Base-by-base conservation (phyloP, 2,797 vertebrate genomes). In the Anguilla megastoma region DNA sequence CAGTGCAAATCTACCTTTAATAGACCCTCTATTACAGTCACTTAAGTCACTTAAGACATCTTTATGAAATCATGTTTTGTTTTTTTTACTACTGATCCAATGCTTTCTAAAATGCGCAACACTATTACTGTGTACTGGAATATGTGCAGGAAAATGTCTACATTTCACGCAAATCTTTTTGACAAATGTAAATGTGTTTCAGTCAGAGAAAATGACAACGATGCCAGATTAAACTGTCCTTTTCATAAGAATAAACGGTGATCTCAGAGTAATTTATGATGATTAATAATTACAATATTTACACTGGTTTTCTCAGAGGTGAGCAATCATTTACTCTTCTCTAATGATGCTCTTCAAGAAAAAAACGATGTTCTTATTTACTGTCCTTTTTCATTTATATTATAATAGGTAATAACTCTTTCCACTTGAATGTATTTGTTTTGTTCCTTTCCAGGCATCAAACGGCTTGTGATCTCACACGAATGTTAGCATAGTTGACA, bases 161-260 rank as follows among this genome's bases (percentile, higher is more conserved):
- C 9, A 50, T 82, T 82, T 48, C n/a, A 50, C 8, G 7, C 7
- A 82, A 48, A 82, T 82, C 18, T 82, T 82, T 79, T 79, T 79
- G 18, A 82, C 41, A 48, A 82, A 82, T 82, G 79, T n/a, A 82
- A 82, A 82, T 82, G 6, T 82, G 41, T n/a, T 82, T 8, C 18
- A 82, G 6, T 82, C 21, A 27, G 45, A 50, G 41, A 50, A 82
- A 50, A 82, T 50, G 45, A 82, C 45, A 79, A 4, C 2, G 74
- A 21, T 79, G 33, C 69, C 69, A 71, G 27, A 71, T 71, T 16
- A 79, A 33, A 33, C 71, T 76, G 0, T 12, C 71, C 3, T 76
- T 76, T 76, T 33, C 33, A 76, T 33, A 16, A 21, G 36, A 79
- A 79, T 79, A 36, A 76, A 41, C 41, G 41, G 41, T 41, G 41